Evolutionary conservation across 2,113 vertebrate species (phyloP).

Genomic region (Anolis sagrei): DNA sequence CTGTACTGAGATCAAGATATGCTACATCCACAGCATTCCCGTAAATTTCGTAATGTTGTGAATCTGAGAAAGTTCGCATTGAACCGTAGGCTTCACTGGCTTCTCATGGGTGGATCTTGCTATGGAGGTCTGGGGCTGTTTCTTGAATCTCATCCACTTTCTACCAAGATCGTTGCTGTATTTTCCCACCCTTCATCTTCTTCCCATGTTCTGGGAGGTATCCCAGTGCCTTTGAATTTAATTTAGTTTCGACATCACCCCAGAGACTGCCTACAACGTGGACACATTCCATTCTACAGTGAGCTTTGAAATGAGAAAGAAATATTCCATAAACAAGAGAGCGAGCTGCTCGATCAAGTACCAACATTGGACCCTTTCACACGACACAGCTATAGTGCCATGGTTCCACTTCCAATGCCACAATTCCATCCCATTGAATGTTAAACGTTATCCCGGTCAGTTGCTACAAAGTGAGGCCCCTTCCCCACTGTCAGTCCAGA

Average conservation of each 20-base stretch:
- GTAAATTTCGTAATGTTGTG: too few relatives aligned
- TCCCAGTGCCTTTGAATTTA: not conserved
- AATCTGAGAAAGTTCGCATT: not conserved
- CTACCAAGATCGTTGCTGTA: not conserved
- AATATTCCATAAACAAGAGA: not conserved
- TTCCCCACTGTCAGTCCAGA: too few relatives aligned
- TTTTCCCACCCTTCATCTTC: not conserved
- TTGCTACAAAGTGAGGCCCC: too few relatives aligned
- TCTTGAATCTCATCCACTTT: not conserved
- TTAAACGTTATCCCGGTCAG: too few relatives aligned
- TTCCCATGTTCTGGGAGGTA: not conserved
- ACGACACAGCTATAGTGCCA: too few relatives aligned
- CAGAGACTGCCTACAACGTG: not conserved
- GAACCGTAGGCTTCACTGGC: not conserved
- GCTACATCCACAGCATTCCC: too few relatives aligned
- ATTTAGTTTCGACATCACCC: not conserved
- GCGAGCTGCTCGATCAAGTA: too few relatives aligned
- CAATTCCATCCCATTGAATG: too few relatives aligned
- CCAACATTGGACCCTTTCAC: too few relatives aligned
- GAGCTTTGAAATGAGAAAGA: not conserved
- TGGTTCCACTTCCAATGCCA: too few relatives aligned
- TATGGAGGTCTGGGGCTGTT: not conserved
- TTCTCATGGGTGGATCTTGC: not conserved
- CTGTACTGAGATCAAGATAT: too few relatives aligned
- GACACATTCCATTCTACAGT: not conserved